Conservation (phyloP, 1,140 invertebrate species). For the Zophobas atratus region DNA sequence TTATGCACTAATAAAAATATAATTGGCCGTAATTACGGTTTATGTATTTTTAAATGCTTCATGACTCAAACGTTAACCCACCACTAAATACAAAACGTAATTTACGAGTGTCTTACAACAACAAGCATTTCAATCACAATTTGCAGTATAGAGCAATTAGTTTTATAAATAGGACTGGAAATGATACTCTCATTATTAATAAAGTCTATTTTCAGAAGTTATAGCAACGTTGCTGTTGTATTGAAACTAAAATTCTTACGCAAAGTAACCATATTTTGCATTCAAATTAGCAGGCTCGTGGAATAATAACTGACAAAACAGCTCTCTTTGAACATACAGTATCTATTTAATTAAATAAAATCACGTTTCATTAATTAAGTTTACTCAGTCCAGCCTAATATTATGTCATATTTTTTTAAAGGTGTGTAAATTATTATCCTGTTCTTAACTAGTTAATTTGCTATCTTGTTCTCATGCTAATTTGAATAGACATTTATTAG, state of each 20-base stretch:
- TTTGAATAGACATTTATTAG: conserved; percentile 44
- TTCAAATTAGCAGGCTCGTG: neutral
- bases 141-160: neutral
- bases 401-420: conserved; percentile 38
- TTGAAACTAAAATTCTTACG: no score
- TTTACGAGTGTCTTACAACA: conserved; percentile 30
- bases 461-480: conserved; percentile 41
- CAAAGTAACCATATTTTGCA: no score
- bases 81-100: conserved; percentile 11
- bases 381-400: neutral
- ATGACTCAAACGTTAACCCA: conserved; percentile 4
- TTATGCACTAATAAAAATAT: conserved; percentile 41
- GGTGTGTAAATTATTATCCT: conserved; percentile 26
- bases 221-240: no score
- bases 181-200: neutral
- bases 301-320: neutral
- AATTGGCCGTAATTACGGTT: conserved; percentile 34
- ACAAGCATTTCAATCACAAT: conserved; percentile 42
- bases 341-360: conserved; percentile 34
- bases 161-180: neutral
- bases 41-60: conserved; percentile 40
- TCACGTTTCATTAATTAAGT: conserved; percentile 24
- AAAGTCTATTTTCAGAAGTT: neutral
- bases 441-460: conserved; percentile 31
- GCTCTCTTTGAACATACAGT: no score